Percentiles rank a stretch among this genome's conserved stretches.
Evolutionary conservation across 2,113 vertebrate genomes (phyloP).

Genomic region (Vidua macroura): DNA sequence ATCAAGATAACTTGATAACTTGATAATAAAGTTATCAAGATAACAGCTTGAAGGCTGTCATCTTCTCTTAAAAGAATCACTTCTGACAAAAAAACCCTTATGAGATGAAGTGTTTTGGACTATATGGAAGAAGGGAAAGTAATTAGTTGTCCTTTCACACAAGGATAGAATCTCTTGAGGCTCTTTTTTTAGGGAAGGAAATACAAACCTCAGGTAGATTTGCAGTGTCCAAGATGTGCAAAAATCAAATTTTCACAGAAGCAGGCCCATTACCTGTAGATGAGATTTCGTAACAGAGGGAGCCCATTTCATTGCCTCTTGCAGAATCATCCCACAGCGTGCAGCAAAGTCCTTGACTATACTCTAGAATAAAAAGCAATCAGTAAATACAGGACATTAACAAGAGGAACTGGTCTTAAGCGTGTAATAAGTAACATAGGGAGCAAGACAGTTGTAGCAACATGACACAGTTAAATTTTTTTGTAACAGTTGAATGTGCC

Average conservation of each 20-base stretch:
- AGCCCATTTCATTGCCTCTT: constrained; percentile 98
- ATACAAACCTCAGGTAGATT: background rate
- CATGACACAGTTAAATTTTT: background rate
- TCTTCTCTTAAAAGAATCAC: background rate
- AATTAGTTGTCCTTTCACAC: background rate
- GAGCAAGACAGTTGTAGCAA: background rate
- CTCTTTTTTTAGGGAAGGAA: background rate
- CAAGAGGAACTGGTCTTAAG: background rate
- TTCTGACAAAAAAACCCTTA: background rate
- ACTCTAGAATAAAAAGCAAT: constrained; percentile 72
- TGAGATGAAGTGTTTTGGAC: background rate
- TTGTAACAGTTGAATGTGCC: background rate
- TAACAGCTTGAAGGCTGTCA: background rate
- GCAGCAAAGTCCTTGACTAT: constrained; percentile 96
- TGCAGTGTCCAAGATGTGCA: background rate
- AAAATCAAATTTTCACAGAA: background rate
- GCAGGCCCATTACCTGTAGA: constrained; percentile 80
- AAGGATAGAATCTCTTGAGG: background rate
- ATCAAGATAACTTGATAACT: background rate
- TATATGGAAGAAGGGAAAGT: background rate
- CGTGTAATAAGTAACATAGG: background rate
- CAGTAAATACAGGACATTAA: background rate
- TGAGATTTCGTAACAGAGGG: constrained; percentile 96
- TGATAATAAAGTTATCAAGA: background rate
- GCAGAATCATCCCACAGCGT: constrained; percentile 94